Percentiles rank a stretch among this genome's conserved stretches.
Conservation (phyloP, 2,888 invertebrate species). For the Drosophila parthenogenetica region DNA sequence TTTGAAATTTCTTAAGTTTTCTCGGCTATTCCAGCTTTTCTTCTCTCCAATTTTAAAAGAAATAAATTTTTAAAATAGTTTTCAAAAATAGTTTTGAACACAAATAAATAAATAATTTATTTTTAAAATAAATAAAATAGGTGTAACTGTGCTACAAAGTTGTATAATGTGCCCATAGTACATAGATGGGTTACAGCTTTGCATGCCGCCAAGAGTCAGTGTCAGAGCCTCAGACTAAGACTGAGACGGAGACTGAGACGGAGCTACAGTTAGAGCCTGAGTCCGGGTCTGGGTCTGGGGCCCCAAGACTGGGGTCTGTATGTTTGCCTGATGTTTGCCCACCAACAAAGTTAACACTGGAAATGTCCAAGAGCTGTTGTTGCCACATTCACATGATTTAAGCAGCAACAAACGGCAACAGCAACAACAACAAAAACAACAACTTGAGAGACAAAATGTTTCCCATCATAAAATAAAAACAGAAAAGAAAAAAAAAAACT, state of each 20-base stretch:
- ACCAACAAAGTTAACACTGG: constrained; percentile 75
- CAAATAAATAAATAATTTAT: neutral
- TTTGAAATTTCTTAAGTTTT: no score
- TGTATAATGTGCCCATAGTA: neutral
- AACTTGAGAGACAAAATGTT: constrained; percentile 63
- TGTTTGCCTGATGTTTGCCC: constrained; percentile 70
- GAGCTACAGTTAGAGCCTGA: constrained; percentile 32
- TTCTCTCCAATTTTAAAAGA: no score
- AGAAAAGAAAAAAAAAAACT: constrained; percentile 41
- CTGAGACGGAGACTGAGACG: no score
- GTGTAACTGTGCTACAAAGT: neutral
- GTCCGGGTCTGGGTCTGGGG: constrained; percentile 1
- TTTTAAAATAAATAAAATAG: neutral
- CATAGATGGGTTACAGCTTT: constrained; percentile 46
- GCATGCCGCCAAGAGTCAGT: constrained; percentile 47
- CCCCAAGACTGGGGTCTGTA: constrained; percentile 13
- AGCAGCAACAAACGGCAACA: constrained; percentile 54
- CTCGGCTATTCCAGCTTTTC: no score
- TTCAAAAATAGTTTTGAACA: no score
- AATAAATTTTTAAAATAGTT: no score
- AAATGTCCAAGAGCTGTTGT: constrained; percentile 71
- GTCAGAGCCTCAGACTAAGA: constrained; percentile 12
- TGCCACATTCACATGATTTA: constrained; percentile 77
- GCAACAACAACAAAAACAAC: constrained; percentile 44
- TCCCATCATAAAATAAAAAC: constrained; percentile 70